Conservation (phyloP, 2,888 invertebrate species). For the Scotopteryx bipunctaria region DNA sequence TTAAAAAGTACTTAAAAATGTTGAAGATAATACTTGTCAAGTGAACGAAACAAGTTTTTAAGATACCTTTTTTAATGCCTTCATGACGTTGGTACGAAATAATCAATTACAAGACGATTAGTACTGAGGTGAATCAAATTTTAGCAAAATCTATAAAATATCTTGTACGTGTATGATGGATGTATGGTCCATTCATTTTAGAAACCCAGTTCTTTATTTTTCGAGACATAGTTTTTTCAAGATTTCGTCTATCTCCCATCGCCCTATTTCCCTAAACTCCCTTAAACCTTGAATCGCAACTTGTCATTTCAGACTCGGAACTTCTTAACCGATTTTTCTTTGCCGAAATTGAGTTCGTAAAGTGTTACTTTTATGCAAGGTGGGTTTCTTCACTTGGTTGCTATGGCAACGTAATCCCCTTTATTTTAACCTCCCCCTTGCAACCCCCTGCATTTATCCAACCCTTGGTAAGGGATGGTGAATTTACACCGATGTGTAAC, state of each 20-base stretch:
- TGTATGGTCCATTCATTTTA: no score
- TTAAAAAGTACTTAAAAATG: no score
- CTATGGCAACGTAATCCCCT: constrained; percentile 72
- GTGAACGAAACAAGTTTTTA: no score
- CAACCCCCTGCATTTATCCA: constrained; percentile 54
- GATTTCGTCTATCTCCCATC: neutral
- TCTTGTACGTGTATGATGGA: no score
- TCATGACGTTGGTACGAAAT: no score
- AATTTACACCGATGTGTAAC: constrained; percentile 57
- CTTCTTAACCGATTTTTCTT: constrained; percentile 20
- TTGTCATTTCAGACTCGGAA: constrained; percentile 8
- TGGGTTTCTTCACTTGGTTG: constrained; percentile 51
- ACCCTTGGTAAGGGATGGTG: constrained; percentile 40
- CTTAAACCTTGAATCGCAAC: constrained; percentile 1
- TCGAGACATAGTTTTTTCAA: neutral
- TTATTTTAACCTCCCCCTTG: constrained; percentile 67
- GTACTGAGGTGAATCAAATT: no score
- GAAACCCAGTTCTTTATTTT: no score
- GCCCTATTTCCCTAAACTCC: neutral
- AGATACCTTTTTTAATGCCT: no score
- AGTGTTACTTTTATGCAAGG: constrained; percentile 61
- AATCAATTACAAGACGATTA: no score
- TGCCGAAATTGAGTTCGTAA: constrained; percentile 41
- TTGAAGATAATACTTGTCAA: no score
- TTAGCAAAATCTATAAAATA: no score